A percentile compares a stretch with the other conserved stretches of the same genome.
These are phyloP conservation scores for Phortica variegata DNA, from an alignment of 1,140 invertebrate genomes.

Conservation along the genomic window DNA sequence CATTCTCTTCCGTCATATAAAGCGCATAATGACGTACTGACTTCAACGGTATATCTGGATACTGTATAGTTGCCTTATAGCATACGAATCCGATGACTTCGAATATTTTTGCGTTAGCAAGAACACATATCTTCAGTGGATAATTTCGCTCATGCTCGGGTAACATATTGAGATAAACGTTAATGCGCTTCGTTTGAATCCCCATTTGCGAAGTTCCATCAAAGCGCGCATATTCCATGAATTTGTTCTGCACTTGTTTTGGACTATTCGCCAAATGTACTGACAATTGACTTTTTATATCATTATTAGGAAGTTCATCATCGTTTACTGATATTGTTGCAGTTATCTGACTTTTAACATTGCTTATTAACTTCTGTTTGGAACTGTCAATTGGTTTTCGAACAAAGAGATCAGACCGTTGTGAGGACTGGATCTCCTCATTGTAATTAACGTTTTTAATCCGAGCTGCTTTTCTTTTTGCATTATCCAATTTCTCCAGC, in stretches of 20 bases:
- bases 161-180: constrained; percentile 86
- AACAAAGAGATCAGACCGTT: constrained; percentile 69
- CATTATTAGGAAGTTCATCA: constrained; percentile 34
- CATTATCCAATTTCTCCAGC: constrained; percentile 85
- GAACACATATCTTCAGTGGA: constrained; percentile 78
- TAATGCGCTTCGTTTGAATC: constrained; percentile 73
- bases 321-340: constrained; percentile 11
- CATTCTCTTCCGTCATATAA: constrained; percentile 94
- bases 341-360: neutral
- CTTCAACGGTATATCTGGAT: constrained; percentile 63
- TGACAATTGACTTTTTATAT: constrained; percentile 63
- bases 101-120: constrained; percentile 80
- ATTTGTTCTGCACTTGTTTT: constrained; percentile 77
- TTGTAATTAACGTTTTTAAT: constrained; percentile 80
- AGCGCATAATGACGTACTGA: constrained; percentile 74
- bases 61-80: constrained; percentile 72
- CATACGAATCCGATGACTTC: constrained; percentile 94
- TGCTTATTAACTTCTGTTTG: constrained; percentile 31
- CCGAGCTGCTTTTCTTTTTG: constrained; percentile 77
- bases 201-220: constrained; percentile 84
- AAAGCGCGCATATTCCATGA: constrained; percentile 86
- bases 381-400: constrained; percentile 42
- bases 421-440: constrained; percentile 53
- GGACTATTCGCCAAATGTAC: constrained; percentile 75
- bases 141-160: constrained; percentile 76